Evolutionary conservation across 2,797 vertebrate species (phyloP).

Genomic region (Euthynnus affinis): DNA sequence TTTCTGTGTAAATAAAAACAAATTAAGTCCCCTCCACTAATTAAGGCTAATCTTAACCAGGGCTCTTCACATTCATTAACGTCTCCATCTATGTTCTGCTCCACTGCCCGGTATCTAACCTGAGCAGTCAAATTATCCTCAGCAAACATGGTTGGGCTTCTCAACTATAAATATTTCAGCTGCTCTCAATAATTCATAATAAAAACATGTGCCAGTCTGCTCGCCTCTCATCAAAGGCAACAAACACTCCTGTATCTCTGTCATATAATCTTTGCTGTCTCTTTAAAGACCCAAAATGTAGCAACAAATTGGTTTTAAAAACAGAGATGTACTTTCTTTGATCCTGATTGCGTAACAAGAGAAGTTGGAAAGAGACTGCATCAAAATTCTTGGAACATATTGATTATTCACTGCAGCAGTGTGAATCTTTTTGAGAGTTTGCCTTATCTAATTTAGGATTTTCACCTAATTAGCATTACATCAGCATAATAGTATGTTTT

Average conservation of each 20-base stretch:
- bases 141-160: constrained; percentile 63
- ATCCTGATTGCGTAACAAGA: constrained; percentile 24
- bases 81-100: constrained; percentile 42
- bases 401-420: neutral
- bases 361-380: neutral
- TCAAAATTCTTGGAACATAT: constrained; percentile 17
- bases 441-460: neutral
- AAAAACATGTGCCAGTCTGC: constrained; percentile 56
- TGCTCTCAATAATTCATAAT: constrained; percentile 75
- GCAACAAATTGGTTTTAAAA: constrained; percentile 40
- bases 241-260: constrained; percentile 35
- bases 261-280: constrained; percentile 35
- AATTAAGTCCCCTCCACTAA: neutral
- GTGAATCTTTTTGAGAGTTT: neutral
- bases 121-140: constrained; percentile 55
- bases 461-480: neutral
- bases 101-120: constrained; percentile 60
- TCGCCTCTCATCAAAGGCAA: constrained; percentile 58
- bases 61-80: constrained; percentile 19
- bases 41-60: constrained; percentile 11
- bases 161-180: constrained; percentile 76
- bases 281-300: constrained; percentile 32
- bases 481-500: neutral
- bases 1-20: neutral
- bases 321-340: constrained; percentile 16